phyloP scores from a whole-genome alignment of 2,797 vertebrate species.

The Echiichthys vipera region DNA sequence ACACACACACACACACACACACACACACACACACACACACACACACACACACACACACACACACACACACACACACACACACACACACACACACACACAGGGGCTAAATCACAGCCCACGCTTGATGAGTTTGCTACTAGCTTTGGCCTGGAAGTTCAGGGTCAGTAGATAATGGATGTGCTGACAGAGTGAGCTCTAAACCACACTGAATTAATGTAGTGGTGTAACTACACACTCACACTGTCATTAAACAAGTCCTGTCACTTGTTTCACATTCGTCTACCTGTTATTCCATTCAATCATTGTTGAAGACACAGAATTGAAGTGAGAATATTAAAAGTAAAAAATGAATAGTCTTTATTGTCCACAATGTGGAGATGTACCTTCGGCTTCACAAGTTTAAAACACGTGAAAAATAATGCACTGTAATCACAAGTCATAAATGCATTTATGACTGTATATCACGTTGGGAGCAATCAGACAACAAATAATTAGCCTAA shows the following conservation, averaged over 20 bases:
- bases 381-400: no score
- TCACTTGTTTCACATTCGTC: background rate
- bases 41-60: conserved; percentile 9
- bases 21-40: background rate
- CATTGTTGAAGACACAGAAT: background rate
- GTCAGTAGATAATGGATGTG: conserved; percentile 14
- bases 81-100: background rate
- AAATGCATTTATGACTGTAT: no score
- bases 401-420: no score
- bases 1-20: background rate
- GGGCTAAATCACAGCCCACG: background rate
- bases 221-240: background rate
- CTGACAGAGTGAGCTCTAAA: background rate
- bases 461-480: no score
- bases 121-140: conserved; percentile 10
- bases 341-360: no score
- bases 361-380: no score
- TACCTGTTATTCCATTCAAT: background rate
- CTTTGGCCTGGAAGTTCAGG: background rate
- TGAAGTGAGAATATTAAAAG: no score
- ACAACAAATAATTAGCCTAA: no score
- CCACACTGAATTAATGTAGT: background rate
- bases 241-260: background rate
- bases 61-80: background rate
- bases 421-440: no score